Evolutionary conservation across 2,113 vertebrate species (phyloP).

Genomic region (Chionomys nivalis): DNA sequence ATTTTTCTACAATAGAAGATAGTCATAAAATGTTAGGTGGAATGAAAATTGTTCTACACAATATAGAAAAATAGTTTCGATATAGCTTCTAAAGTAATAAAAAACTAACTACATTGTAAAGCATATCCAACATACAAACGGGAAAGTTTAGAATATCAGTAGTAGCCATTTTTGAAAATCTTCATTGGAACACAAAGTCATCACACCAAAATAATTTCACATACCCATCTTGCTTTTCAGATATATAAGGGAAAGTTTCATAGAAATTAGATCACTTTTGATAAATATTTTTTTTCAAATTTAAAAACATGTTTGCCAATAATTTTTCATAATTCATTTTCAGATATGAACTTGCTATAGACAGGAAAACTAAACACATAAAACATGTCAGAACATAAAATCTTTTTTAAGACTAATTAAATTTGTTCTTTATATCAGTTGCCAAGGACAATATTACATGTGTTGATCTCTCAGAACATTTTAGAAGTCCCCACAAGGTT

Average conservation of each 20-base stretch:
- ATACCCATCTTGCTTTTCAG: neutral
- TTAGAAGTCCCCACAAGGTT: neutral
- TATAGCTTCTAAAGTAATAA: neutral
- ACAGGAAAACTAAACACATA: neutral
- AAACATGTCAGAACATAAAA: neutral
- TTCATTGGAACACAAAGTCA: neutral
- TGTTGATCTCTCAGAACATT: neutral
- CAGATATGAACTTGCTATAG: neutral
- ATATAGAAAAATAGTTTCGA: neutral
- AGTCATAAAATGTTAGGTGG: neutral
- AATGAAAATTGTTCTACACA: neutral
- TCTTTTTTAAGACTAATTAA: neutral
- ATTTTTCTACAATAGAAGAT: neutral
- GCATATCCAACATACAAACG: neutral
- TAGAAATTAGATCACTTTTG: neutral
- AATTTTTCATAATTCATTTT: neutral
- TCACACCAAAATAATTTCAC: neutral
- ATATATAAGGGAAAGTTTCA: neutral
- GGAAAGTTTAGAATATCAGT: neutral
- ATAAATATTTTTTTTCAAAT: neutral
- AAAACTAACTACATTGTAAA: neutral
- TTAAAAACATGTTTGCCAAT: neutral
- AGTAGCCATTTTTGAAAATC: neutral
- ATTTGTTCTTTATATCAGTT: neutral
- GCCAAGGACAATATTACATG: neutral